A percentile compares a stretch with the other conserved stretches of the same genome.
These are phyloP conservation scores for Heliconius hermathena DNA, from an alignment of 1,140 invertebrate species.

Conservation along the genomic window DNA sequence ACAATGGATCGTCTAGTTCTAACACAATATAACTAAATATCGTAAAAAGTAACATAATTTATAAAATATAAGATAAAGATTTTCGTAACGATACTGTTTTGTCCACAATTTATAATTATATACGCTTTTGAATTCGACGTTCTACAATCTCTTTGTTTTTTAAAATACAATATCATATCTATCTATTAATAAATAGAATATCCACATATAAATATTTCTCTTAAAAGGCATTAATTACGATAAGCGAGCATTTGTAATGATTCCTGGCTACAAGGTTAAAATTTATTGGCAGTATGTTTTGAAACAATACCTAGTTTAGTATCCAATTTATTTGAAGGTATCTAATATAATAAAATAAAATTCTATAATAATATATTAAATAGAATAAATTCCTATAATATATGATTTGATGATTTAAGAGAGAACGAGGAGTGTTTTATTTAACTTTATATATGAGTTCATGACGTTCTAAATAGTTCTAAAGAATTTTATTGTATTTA, in stretches of 20 bases:
- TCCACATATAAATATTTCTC: slow-evolving; percentile 4
- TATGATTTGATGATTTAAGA: no score
- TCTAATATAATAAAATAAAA: no score
- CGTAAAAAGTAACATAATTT: not conserved
- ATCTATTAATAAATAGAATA: not conserved
- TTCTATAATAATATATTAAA: no score
- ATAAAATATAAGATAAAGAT: not conserved
- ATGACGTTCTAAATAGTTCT: no score
- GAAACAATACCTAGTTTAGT: not conserved
- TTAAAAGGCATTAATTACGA: slow-evolving; percentile 9
- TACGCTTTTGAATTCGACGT: no score
- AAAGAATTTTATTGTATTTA: not conserved
- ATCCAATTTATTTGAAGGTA: not conserved
- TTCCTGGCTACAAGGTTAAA: slow-evolving; percentile 10
- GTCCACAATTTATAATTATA: not conserved
- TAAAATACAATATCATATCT: not conserved
- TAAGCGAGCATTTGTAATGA: slow-evolving; percentile 12
- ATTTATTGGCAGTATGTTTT: not conserved
- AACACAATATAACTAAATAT: not conserved
- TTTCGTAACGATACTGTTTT: not conserved
- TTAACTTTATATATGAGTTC: no score
- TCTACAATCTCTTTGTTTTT: not conserved
- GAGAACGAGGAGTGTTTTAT: no score
- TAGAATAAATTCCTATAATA: no score
- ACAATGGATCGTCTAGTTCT: not conserved